A percentile compares a stretch with the other conserved stretches of the same genome.
Conservation (phyloP, 2,113 vertebrate species). For the Semicossyphus pulcher region DNA sequence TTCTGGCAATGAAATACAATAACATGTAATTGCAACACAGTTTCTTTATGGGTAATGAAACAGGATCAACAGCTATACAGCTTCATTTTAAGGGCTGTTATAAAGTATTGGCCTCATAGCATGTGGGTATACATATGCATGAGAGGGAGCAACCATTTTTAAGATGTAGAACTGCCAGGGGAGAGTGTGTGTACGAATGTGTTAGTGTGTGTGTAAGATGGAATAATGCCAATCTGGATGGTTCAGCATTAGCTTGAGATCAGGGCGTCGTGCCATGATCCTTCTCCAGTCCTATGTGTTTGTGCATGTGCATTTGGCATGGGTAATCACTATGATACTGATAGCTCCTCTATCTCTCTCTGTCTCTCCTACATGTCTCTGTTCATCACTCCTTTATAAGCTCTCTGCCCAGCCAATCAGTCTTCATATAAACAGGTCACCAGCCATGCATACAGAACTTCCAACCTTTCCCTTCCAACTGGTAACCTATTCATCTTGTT, state of each 20-base stretch:
- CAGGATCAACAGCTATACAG: background rate
- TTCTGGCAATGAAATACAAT: no score
- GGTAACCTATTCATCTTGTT: background rate
- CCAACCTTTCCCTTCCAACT: no score
- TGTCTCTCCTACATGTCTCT: conserved; percentile 7
- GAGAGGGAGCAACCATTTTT: conserved; percentile 17
- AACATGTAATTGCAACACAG: no score
- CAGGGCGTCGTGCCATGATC: conserved; percentile 42
- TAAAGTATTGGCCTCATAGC: conserved; percentile 9
- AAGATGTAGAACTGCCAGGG: conserved; percentile 38
- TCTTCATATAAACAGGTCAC: conserved; percentile 38
- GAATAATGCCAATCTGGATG: conserved; percentile 55
- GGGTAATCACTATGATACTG: conserved; percentile 22
- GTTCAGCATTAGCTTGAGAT: conserved; percentile 37
- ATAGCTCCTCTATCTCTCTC: conserved; percentile 27
- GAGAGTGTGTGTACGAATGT: conserved; percentile 3
- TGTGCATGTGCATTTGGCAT: conserved; percentile 18
- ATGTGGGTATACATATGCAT: conserved; percentile 51
- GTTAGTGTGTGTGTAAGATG: conserved; percentile 29
- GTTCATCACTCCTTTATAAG: conserved; percentile 11
- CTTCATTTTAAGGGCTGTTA: conserved; percentile 6
- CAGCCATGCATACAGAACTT: conserved; percentile 3
- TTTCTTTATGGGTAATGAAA: no score
- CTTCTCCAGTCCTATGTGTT: background rate
- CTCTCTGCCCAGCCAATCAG: conserved; percentile 17